phyloP scores from a whole-genome alignment of 2,888 invertebrate species.

The Drosophila paramelanica region DNA sequence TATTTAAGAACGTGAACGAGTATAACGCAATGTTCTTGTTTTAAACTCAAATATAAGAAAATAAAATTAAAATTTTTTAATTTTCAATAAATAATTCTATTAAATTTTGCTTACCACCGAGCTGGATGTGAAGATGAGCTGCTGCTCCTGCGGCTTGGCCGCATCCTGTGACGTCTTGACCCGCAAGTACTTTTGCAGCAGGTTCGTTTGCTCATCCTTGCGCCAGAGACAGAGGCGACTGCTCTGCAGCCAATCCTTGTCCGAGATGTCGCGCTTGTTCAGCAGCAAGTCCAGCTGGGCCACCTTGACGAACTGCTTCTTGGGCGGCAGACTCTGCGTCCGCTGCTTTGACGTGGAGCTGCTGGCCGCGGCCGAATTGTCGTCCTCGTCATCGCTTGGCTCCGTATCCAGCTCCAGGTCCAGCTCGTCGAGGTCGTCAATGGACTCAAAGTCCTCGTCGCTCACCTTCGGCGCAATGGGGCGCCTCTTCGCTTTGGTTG shows the following conservation, averaged over 20 bases:
- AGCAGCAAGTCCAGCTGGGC: conserved; percentile 75
- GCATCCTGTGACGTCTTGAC: conserved; percentile 71
- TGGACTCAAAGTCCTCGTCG: conserved; percentile 72
- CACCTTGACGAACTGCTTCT: conserved; percentile 73
- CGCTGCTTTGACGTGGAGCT: conserved; percentile 60
- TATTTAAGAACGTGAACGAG: no score
- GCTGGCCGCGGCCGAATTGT: conserved; percentile 52
- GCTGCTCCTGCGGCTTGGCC: conserved; percentile 67
- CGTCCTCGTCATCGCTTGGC: conserved; percentile 70
- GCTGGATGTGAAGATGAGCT: conserved; percentile 84
- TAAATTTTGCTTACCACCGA: conserved; percentile 81
- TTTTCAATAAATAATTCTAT: no score
- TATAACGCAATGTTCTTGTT: no score
- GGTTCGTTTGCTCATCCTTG: conserved; percentile 82
- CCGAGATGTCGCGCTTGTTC: conserved; percentile 82
- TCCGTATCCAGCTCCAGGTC: conserved; percentile 62
- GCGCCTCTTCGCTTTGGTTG: conserved; percentile 74
- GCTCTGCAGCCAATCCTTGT: conserved; percentile 78
- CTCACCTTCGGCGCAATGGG: conserved; percentile 66
- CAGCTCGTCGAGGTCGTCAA: conserved; percentile 58
- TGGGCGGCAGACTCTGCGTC: conserved; percentile 68
- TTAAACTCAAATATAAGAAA: no score
- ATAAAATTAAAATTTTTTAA: no score
- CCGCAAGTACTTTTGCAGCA: conserved; percentile 84
- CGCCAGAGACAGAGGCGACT: conserved; percentile 84